A percentile compares a stretch with the other conserved stretches of the same genome.
Evolutionary conservation across 2,113 vertebrate species (phyloP).

Genomic region (Lycaon pictus): DNA sequence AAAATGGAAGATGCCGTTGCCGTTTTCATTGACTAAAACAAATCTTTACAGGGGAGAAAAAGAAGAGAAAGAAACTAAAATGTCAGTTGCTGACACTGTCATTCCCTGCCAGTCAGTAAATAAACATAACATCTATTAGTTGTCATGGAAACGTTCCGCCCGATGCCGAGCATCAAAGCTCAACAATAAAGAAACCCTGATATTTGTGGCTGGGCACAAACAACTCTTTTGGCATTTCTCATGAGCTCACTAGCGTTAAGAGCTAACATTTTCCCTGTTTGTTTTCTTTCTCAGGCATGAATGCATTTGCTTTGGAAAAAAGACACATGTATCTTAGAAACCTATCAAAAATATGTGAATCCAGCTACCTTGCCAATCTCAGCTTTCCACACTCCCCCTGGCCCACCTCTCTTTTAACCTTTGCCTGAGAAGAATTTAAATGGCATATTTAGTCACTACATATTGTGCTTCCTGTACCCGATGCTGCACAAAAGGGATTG

Average conservation of each 20-base stretch:
- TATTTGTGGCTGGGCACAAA: slow-evolving; percentile 79
- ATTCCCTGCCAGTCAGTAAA: slow-evolving; percentile 86
- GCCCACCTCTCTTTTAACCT: slow-evolving; percentile 65
- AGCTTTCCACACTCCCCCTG: neutral
- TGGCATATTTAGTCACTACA: slow-evolving; percentile 66
- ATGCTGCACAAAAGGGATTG: slow-evolving; percentile 53
- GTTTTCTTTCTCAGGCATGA: slow-evolving; percentile 70
- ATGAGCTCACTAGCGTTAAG: slow-evolving; percentile 65
- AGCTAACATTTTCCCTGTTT: slow-evolving; percentile 61
- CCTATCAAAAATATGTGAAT: slow-evolving; percentile 76
- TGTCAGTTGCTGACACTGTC: slow-evolving; percentile 84
- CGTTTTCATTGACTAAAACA: slow-evolving; percentile 84
- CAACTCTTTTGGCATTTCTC: slow-evolving; percentile 77
- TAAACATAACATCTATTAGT: slow-evolving; percentile 87
- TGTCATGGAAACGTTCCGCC: slow-evolving; percentile 86
- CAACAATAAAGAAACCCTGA: slow-evolving; percentile 81
- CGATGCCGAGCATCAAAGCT: slow-evolving; percentile 83
- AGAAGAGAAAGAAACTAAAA: slow-evolving; percentile 81
- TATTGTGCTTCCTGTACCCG: slow-evolving; percentile 60
- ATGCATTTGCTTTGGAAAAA: slow-evolving; percentile 74
- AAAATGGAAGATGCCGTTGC: slow-evolving; percentile 78
- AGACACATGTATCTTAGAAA: slow-evolving; percentile 78
- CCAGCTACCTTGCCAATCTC: slow-evolving; percentile 43
- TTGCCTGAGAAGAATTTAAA: slow-evolving; percentile 74
- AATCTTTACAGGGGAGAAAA: slow-evolving; percentile 68